Conservation (phyloP, 2,797 vertebrate species). For the Galago senegalensis region DNA sequence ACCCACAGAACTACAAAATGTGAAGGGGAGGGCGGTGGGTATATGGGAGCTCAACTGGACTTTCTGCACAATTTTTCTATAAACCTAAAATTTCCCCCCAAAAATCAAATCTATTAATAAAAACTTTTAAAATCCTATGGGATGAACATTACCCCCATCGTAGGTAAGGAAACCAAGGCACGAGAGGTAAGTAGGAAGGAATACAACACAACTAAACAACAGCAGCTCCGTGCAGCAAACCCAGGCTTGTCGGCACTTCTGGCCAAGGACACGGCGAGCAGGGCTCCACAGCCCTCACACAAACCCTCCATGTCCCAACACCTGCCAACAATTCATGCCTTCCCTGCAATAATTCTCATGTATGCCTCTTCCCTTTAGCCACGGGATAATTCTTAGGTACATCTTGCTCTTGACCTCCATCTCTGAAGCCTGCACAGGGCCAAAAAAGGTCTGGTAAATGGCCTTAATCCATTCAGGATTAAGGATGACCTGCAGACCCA, state of each 20-base stretch:
- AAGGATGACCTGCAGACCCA: neutral
- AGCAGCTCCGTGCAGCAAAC: neutral
- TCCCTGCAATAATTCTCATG: neutral
- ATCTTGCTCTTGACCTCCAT: neutral
- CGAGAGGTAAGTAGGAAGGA: neutral
- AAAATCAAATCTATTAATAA: slow-evolving; percentile 10
- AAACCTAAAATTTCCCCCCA: neutral
- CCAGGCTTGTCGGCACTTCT: neutral
- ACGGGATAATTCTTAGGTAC: neutral
- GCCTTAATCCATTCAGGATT: neutral
- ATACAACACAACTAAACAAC: neutral
- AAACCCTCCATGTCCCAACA: neutral
- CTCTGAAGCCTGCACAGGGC: neutral
- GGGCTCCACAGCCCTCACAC: accelerated
- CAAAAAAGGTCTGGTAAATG: neutral
- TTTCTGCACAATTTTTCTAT: neutral
- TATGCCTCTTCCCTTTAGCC: neutral
- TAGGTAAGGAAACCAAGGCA: neutral
- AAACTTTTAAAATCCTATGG: neutral
- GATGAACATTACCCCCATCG: neutral
- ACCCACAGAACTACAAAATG: neutral
- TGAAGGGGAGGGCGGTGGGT: no score
- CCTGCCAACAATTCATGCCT: neutral
- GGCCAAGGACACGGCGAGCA: no score
- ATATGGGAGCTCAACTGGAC: neutral